These are phyloP conservation scores for Serrognathus titanus DNA, from an alignment of 2,888 invertebrate genomes.

Conservation along the genomic window DNA sequence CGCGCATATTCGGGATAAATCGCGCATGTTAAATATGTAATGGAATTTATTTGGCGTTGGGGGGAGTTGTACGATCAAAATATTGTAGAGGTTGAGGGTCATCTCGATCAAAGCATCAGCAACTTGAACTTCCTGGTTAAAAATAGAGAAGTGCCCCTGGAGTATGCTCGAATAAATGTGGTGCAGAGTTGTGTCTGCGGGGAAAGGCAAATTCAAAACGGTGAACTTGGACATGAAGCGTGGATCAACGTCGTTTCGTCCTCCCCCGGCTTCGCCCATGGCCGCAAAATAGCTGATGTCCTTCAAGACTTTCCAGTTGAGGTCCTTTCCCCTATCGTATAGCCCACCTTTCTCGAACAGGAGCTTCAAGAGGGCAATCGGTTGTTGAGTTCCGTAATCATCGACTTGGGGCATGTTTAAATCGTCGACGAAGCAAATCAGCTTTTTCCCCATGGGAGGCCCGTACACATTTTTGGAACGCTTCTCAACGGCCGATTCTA, in stretches of 20 bases:
- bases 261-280: slow-evolving; percentile 87
- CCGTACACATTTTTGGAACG: slow-evolving; percentile 87
- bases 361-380: slow-evolving; percentile 86
- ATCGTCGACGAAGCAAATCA: slow-evolving; percentile 89
- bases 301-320: slow-evolving; percentile 84
- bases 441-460: slow-evolving; percentile 84
- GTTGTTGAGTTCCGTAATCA: slow-evolving; percentile 89
- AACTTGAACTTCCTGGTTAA: slow-evolving; percentile 65
- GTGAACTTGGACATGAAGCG: slow-evolving; percentile 90
- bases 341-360: slow-evolving; percentile 86
- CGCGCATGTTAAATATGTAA: slow-evolving; percentile 90
- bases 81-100: slow-evolving; percentile 81
- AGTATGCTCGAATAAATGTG: slow-evolving; percentile 84
- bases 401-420: slow-evolving; percentile 93
- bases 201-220: slow-evolving; percentile 81
- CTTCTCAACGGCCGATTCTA: slow-evolving; percentile 87
- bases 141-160: slow-evolving; percentile 69
- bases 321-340: slow-evolving; percentile 84
- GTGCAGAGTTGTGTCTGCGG: slow-evolving; percentile 70
- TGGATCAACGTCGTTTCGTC: slow-evolving; percentile 85
- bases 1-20: slow-evolving; percentile 79
- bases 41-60: slow-evolving; percentile 93
- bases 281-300: slow-evolving; percentile 79
- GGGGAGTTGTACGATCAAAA: slow-evolving; percentile 71
- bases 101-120: slow-evolving; percentile 69